Base-by-base conservation (phyloP, 1,140 invertebrate species). In the Bombus waltoni region DNA sequence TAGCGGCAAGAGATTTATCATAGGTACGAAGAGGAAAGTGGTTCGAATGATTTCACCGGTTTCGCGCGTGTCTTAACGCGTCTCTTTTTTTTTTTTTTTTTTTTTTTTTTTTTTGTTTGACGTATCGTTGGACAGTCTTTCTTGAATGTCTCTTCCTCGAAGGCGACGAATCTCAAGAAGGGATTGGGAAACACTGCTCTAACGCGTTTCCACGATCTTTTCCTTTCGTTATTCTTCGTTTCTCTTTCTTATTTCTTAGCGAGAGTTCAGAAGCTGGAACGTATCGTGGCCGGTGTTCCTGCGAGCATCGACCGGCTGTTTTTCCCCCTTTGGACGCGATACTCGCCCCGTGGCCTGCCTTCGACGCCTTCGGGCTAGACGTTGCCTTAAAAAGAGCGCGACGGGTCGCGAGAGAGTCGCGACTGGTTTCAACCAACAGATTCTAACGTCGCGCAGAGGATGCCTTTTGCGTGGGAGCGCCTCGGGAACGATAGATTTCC, bases 381-480 rank as follows among this genome's bases (percentile, higher is more conserved):
- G 42, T 68, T 68, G 62, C 70, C 62, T 83, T 72, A 83, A 86
- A 75, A 38, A 75, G 62, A 70, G 57, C 65, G 71, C 47, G 53
- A 65, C 42, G 72, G 66, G 42, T 40, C 35, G 25, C 72, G 75
- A 79, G 83, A 68, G 70, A 57, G 44, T 76, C 75, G 78, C 75
- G 44, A 66, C 74, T 66, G 68, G 66, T 66, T 88, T 22, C 42
- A 57, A 28, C 42, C n/a, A 47, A n/a, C 42, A 15, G 22, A 32
- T 68, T 77, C 66, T 10, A 32, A 22, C 10, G 28, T 53, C 1
- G 1, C 6, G n/a, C 42, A 28, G 35, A 80, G 32, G 62, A 57
- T 9, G 32, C 76, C 57, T 88, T 84, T 59, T 77, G 86, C 82
- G 82, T 78, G 68, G 73, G 82, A 89, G 83, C 66, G 40, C 22